Evolutionary conservation across 2,888 invertebrate species (phyloP), one percentile per base, ranked within the genome.

Genomic region (Fabriciana adippe): DNA sequence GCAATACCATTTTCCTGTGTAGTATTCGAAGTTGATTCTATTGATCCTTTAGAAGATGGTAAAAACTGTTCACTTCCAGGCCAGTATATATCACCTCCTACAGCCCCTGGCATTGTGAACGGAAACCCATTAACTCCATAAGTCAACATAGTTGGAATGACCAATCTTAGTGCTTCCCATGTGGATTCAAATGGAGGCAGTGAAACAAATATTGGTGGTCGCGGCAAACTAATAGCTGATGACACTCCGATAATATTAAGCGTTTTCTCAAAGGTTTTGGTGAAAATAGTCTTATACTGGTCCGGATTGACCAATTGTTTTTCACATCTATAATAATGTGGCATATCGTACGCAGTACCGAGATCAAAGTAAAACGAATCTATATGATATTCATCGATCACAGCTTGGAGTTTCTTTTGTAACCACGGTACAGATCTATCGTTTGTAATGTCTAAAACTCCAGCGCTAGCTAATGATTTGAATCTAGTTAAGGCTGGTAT

Each of bases 61-160:
- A 90, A 83, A 79, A 91, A 94, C 69, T 94, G 94, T 18, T 94
- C 92, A 57, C 90, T 90, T 1, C 93, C 93, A 3, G 95, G 94
- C 72, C 95, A 92, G 60, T 95, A 94, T 54, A 96, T 96, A 77
- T 98, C 97, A 0, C 98, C 99, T 0, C 99, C 99, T 0, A 99
- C 97, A 5, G 98, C 96, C 0, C 99, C 98, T 0, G 98, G 97
- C 93, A 99, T 95, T 55, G 98, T 94, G 78, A 98, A 98, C 0
- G 98, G 98, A 86, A 97, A 99, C 0, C 99, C 99, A 61, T 97
- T 95, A 26, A 98, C 94, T 0, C 98, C 98, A 75, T 98, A 96
- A 0, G 96, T 96, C 26, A 98, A 87, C 67, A 97, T 96, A 0
- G 97, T 97, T 0, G 98, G 97, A 76, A 99, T 96, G 0, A 99